These are phyloP conservation scores for Orthosia gothica DNA, from an alignment of 2,888 invertebrate species.

Conservation along the genomic window DNA sequence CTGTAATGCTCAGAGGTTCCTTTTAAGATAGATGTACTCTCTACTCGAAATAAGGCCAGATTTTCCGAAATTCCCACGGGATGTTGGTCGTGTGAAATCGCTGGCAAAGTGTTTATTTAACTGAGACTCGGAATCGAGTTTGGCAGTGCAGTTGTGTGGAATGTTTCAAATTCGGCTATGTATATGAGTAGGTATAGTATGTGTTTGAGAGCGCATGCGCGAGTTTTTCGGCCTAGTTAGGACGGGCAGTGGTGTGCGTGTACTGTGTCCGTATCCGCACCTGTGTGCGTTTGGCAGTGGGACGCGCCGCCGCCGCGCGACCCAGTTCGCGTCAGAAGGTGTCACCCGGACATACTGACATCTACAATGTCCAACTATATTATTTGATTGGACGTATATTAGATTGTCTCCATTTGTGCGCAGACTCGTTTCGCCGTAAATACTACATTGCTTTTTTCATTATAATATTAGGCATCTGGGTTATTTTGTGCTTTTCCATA, in stretches of 20 bases:
- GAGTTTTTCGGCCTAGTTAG: slow-evolving; percentile 85
- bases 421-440: background rate
- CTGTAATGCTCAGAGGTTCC: background rate
- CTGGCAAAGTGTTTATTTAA: background rate
- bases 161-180: slow-evolving; percentile 29
- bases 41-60: background rate
- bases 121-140: background rate
- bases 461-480: background rate
- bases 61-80: background rate
- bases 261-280: slow-evolving; percentile 15
- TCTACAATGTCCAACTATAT: slow-evolving; percentile 46
- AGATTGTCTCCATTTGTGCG: slow-evolving; percentile 1
- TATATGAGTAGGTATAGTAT: slow-evolving; percentile 25
- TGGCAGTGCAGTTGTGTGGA: slow-evolving; percentile 8
- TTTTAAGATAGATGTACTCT: background rate
- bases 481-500: too few species aligned
- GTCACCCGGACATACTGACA: slow-evolving; percentile 58
- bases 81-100: background rate
- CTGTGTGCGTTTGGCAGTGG: slow-evolving; percentile 81
- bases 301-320: slow-evolving; percentile 78
- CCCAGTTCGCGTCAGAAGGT: slow-evolving; percentile 74
- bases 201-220: slow-evolving; percentile 77
- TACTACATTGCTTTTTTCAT: background rate
- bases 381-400: slow-evolving; percentile 24
- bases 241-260: slow-evolving; percentile 60